Base-by-base conservation (phyloP, 2,888 invertebrate genomes). In the Dasysyrphus albostriatus region DNA sequence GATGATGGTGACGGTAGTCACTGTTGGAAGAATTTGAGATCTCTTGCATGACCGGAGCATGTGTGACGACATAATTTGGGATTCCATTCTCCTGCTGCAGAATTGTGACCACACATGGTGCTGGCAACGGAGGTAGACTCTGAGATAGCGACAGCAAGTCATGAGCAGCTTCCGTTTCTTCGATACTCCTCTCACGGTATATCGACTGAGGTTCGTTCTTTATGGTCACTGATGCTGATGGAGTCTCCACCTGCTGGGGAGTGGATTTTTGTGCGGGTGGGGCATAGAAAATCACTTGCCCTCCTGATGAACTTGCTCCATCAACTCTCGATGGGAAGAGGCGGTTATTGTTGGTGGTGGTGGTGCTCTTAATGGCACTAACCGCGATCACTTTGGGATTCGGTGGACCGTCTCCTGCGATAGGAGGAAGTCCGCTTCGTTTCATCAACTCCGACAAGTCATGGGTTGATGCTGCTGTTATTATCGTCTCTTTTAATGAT, bases 91-190 rank as follows among this genome's bases (percentile, higher is more conserved):
- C 91, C 75, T 92, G 92, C 79, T 94, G 94, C 83, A 95, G 94
- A 51, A 95, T 95, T 79, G 95, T 94, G 37, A 96, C 95, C 24
- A 95, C 94, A 89, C 95, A 94, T 39, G 95, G 96, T 6, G 95
- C 95, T 65, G 95, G 96, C 88, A 96, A 93, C 16, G 96, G 97
- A 14, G 97, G 97, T 90, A 96, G 92, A 89, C 96, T 96, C 89
- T 96, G 95, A 3, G 96, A 96, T 44, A 96, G 93, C 61, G 96
- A 96, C 37, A 96, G 93, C 85, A 96, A 93, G 91, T 96, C 97
- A 91, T 97, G 97, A 0, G 98, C 98, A 42, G 97, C 97, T 93
- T 97, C 97, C 10, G 97, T 97, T 93, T 98, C 98, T 90, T 97
- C 97, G 34, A 96, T 95, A 89, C 95, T 95, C 72, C 95, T 94